Conservation (phyloP, 2,113 vertebrate genomes). For the Fulica atra region DNA sequence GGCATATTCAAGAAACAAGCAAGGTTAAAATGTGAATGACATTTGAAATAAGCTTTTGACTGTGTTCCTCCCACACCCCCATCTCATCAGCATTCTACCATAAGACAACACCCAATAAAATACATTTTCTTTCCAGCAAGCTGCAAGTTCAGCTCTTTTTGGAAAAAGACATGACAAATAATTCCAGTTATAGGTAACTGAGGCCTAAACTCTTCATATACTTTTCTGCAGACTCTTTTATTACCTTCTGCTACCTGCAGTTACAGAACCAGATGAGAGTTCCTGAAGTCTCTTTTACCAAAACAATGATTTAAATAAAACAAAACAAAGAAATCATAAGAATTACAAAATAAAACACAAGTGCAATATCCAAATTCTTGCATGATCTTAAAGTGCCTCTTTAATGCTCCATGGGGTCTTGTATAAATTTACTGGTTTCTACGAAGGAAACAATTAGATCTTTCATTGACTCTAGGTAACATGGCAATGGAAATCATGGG, state of each 20-base stretch:
- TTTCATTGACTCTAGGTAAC: background rate
- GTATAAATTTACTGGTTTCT: background rate
- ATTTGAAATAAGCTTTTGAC: background rate
- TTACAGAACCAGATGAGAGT: background rate
- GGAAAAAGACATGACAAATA: background rate
- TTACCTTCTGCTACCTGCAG: background rate
- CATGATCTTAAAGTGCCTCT: background rate
- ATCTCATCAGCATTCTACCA: background rate
- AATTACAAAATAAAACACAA: background rate
- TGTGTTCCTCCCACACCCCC: background rate
- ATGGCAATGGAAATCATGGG: background rate
- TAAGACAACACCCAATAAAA: background rate
- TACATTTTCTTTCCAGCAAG: background rate
- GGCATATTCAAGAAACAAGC: background rate
- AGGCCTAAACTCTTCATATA: background rate
- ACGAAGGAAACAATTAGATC: background rate
- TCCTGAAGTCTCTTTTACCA: background rate
- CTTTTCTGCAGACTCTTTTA: background rate
- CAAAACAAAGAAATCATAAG: background rate
- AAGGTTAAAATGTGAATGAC: background rate
- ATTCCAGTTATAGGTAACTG: background rate
- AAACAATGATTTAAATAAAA: background rate
- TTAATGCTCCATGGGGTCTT: background rate
- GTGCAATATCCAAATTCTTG: background rate
- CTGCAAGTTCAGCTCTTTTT: background rate